Conservation (phyloP, 2,113 vertebrate species). For the Dendropsophus ebraccatus region DNA sequence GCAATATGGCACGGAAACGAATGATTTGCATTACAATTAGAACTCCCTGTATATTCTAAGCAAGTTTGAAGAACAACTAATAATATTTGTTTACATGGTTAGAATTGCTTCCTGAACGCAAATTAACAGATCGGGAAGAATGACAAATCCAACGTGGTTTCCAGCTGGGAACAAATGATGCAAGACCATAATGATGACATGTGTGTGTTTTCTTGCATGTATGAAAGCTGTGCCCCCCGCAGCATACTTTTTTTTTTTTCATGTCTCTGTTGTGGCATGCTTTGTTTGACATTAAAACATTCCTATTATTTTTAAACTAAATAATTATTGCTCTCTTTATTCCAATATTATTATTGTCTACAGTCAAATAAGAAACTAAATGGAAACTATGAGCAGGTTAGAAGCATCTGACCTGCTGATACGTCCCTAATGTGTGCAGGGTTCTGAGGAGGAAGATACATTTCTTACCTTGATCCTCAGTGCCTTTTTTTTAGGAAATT, state of each 20-base stretch:
- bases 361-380: no score
- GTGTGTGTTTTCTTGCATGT: not conserved
- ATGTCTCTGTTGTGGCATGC: not conserved
- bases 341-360: no score
- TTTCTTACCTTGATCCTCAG: no score
- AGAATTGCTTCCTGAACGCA: constrained; percentile 30
- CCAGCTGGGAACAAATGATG: constrained; percentile 19
- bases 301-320: not conserved
- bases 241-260: not conserved
- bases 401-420: no score
- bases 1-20: not conserved
- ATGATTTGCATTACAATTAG: constrained; percentile 57
- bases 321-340: no score
- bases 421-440: no score
- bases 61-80: constrained; percentile 53
- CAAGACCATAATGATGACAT: not conserved
- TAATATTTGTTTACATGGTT: constrained; percentile 43
- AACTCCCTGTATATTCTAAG: constrained; percentile 38
- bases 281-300: not conserved
- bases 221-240: not conserved
- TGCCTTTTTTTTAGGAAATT: no score
- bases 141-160: not conserved
- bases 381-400: no score
- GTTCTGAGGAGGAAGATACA: no score
- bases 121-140: constrained; percentile 2